Evolutionary conservation across 35 echinoderm and acorn worm species (phyloP).

Genomic region (Eucidaris tribuloides): DNA sequence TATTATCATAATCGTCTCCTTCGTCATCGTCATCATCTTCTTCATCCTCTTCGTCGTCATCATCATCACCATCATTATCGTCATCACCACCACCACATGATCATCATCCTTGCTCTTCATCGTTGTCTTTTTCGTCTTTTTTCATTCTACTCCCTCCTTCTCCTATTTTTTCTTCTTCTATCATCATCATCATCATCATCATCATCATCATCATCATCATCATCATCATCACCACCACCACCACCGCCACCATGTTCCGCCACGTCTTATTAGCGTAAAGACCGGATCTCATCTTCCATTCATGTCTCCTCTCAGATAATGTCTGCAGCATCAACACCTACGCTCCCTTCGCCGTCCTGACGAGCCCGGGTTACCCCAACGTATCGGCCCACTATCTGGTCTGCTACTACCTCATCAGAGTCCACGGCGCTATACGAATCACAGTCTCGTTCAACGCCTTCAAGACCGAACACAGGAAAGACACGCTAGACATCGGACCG

Average conservation of each 20-base stretch:
- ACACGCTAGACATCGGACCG: neutral
- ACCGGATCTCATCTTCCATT: too few species aligned
- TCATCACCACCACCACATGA: too few species aligned
- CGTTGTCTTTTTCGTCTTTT: too few species aligned
- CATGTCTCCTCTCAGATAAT: too few species aligned
- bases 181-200: neutral
- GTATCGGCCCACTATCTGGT: neutral
- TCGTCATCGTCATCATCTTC: too few species aligned
- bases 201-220: neutral
- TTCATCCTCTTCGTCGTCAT: too few species aligned
- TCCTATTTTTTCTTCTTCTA: too few species aligned
- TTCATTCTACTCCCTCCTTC: too few species aligned
- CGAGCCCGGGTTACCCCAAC: neutral
- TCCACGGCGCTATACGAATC: neutral
- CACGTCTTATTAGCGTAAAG: too few species aligned
- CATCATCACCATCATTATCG: too few species aligned
- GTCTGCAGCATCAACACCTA: neutral
- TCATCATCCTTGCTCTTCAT: too few species aligned
- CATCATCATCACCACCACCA: neutral
- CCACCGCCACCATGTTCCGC: neutral
- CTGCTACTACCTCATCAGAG: constrained; percentile 12
- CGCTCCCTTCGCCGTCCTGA: neutral
- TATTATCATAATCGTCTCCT: too few species aligned
- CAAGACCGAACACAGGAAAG: neutral
- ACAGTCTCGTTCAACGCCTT: constrained; percentile 9